phyloP scores from a whole-genome alignment of 30 jellyfish, hydroid and myxozoan species.

The Morbakka virulenta region DNA sequence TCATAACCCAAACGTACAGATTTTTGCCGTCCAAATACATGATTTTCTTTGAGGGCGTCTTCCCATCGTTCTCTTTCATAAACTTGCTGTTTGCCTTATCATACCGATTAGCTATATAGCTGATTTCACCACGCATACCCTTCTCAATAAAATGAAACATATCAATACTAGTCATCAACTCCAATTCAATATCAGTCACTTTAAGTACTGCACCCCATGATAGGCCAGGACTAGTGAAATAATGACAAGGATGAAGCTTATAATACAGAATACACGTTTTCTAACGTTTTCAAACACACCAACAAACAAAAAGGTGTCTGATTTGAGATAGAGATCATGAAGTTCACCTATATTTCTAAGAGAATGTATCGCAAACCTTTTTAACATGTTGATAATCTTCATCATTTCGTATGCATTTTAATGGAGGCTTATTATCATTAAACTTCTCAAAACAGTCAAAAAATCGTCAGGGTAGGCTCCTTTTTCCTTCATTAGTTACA shows the following conservation, averaged over 20 bases:
- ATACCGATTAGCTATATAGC: conserved; percentile 19
- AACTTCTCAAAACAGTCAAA: conserved; percentile 26
- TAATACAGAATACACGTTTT: conserved; percentile 11
- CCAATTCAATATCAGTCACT: conserved; percentile 37
- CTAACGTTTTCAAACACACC: conserved; percentile 27
- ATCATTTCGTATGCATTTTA: conserved; percentile 17
- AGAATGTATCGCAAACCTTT: conserved; percentile 8
- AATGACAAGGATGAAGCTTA: conserved; percentile 35
- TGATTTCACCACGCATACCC: no score
- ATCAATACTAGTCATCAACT: no score
- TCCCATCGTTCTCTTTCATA: conserved; percentile 5
- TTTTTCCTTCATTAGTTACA: conserved; percentile 32
- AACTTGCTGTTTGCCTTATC: conserved; percentile 25
- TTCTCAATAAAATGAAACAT: no score
- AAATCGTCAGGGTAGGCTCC: conserved; percentile 69
- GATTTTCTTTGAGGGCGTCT: conserved; percentile 18
- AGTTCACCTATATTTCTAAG: conserved; percentile 7
- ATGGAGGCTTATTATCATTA: no score
- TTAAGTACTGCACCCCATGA: conserved; percentile 40
- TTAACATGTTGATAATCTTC: conserved; percentile 43
- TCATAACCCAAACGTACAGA: conserved; percentile 80
- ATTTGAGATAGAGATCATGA: no score
- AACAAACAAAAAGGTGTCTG: conserved; percentile 36
- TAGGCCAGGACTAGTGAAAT: no score
- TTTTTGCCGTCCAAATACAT: conserved; percentile 69